Conservation (phyloP, 1,140 invertebrate species). For the Sycophila sp. region DNA sequence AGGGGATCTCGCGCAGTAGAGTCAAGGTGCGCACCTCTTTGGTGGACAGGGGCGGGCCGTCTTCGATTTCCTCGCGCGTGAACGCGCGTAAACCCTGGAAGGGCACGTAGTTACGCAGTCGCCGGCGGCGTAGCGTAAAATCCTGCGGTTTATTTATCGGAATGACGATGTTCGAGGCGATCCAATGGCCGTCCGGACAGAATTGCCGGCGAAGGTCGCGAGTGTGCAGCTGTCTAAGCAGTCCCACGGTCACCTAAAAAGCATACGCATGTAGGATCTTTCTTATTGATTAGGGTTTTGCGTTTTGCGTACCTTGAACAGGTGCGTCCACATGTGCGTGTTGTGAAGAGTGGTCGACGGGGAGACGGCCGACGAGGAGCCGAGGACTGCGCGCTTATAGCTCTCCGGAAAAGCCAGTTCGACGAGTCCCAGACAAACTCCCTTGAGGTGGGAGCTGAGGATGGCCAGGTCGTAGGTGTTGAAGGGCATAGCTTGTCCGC, state of each 20-base stretch:
- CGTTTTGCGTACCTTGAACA: conserved; percentile 61
- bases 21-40: conserved; percentile 89
- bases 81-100: conserved; percentile 73
- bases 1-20: conserved; percentile 91
- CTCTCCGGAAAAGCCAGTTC: conserved; percentile 86
- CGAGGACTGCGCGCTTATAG: conserved; percentile 62
- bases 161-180: conserved; percentile 75
- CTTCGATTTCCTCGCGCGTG: conserved; percentile 73
- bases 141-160: conserved; percentile 73
- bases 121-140: conserved; percentile 69
- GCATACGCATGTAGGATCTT: too few species aligned
- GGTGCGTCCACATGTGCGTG: conserved; percentile 68
- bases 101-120: conserved; percentile 69
- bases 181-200: conserved; percentile 83
- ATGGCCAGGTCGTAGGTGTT: conserved; percentile 71
- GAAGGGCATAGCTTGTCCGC: conserved; percentile 71
- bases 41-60: conserved; percentile 86
- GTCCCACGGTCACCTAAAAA: conserved; percentile 67
- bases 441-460: conserved; percentile 77
- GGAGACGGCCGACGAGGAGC: conserved; percentile 51
- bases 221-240: conserved; percentile 83
- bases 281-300: too few species aligned
- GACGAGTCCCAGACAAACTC: conserved; percentile 88
- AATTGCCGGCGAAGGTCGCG: conserved; percentile 82
- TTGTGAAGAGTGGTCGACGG: conserved; percentile 55